A percentile compares a stretch with the other conserved stretches of the same genome.
Evolutionary conservation across 2,113 vertebrate genomes (phyloP).

Genomic region (Corapipo altera): DNA sequence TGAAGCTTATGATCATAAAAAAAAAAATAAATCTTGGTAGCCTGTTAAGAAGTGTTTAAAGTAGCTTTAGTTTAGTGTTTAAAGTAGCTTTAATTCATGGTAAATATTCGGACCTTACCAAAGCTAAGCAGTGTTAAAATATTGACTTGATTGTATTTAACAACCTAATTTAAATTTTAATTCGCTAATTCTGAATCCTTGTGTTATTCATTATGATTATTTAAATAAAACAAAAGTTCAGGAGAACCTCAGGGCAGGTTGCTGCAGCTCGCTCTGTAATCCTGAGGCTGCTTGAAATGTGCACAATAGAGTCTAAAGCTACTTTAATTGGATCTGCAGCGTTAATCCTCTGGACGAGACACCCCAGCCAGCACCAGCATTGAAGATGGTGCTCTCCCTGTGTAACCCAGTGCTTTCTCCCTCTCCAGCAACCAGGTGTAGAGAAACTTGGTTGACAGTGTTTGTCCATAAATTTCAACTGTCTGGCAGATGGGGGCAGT

Average conservation of each 20-base stretch:
- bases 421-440: not conserved
- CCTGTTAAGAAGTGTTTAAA: not conserved
- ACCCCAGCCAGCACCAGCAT: not conserved
- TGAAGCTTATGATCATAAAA: not conserved
- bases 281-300: not conserved
- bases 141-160: not conserved
- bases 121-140: not conserved
- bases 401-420: not conserved
- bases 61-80: not conserved
- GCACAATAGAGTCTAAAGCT: not conserved
- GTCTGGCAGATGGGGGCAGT: too few species aligned
- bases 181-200: not conserved
- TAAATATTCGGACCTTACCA: not conserved
- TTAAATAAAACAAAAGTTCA: not conserved
- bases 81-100: not conserved
- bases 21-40: not conserved
- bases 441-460: not conserved
- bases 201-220: not conserved
- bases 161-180: not conserved
- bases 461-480: not conserved
- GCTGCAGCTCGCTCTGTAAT: not conserved
- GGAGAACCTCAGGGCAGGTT: not conserved
- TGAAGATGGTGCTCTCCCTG: not conserved
- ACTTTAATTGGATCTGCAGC: not conserved
- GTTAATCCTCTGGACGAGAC: not conserved